Evolutionary conservation across 2,797 vertebrate species (phyloP).

Genomic region (Tarsius wallacei): DNA sequence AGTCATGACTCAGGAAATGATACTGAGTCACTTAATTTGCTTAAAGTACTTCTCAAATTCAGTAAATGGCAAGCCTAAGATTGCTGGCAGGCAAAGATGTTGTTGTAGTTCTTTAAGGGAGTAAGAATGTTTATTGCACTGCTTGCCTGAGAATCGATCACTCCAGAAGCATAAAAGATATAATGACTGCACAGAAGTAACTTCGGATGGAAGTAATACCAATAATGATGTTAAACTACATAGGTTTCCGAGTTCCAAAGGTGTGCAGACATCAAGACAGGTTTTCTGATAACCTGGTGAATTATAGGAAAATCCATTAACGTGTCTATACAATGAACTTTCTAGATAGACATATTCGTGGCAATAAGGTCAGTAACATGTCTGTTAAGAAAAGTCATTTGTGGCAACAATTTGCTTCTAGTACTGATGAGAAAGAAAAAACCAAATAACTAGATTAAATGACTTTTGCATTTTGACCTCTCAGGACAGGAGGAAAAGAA

Average conservation of each 20-base stretch:
- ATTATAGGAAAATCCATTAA: constrained; percentile 71
- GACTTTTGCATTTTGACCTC: constrained; percentile 80
- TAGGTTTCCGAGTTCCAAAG: constrained; percentile 43
- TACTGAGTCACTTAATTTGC: background rate
- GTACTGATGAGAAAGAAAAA: constrained; percentile 75
- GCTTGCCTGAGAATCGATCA: background rate
- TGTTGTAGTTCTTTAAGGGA: background rate
- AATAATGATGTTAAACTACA: background rate
- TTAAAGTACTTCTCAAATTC: constrained; percentile 45
- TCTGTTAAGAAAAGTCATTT: constrained; percentile 76
- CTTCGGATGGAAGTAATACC: background rate
- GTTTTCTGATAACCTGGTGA: constrained; percentile 40
- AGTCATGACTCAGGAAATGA: constrained; percentile 15
- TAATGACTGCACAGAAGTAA: background rate
- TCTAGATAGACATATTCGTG: constrained; percentile 69
- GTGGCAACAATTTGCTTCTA: constrained; percentile 80
- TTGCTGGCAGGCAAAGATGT: background rate
- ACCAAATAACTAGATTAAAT: constrained; percentile 81
- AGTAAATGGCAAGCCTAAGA: background rate
- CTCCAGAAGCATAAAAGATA: background rate
- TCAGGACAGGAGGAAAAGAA: constrained; percentile 67
- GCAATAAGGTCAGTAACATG: constrained; percentile 70
- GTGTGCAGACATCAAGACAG: background rate
- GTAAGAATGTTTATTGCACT: background rate
- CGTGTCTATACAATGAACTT: constrained; percentile 51